Percentiles rank a stretch among this genome's conserved stretches.
phyloP scores from a whole-genome alignment of 2,113 vertebrate genomes.

The Agelaius tricolor region DNA sequence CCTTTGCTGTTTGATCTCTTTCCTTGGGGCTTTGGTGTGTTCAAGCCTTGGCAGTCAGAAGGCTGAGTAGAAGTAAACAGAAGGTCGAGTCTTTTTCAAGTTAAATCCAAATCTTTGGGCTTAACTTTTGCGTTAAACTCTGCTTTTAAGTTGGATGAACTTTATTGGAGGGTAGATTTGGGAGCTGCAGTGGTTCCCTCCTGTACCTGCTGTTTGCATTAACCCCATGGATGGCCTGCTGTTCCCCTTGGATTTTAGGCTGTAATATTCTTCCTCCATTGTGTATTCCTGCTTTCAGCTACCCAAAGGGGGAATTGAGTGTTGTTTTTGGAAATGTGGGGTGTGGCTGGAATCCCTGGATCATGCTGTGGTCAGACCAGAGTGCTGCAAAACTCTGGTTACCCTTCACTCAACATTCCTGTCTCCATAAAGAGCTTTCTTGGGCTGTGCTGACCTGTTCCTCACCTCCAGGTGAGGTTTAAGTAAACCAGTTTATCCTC shows the following conservation, averaged over 20 bases:
- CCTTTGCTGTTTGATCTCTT: background rate
- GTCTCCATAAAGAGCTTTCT: background rate
- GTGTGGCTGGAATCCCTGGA: background rate
- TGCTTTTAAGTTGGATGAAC: background rate
- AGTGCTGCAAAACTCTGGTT: background rate
- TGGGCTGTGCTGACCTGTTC: background rate
- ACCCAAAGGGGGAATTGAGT: fast-evolving
- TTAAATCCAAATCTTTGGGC: background rate
- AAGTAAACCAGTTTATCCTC: background rate
- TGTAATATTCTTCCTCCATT: background rate
- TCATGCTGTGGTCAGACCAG: background rate
- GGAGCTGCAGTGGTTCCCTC: background rate
- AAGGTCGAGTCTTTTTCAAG: background rate
- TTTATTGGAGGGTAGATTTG: background rate
- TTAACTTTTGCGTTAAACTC: background rate
- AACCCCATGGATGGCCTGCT: fast-evolving
- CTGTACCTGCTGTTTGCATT: background rate
- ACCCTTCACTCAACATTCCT: background rate
- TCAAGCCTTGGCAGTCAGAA: background rate
- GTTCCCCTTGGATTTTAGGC: background rate
- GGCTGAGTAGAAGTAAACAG: background rate
- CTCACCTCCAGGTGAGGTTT: background rate
- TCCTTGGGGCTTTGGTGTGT: background rate
- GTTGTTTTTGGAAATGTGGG: background rate
- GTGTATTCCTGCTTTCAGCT: background rate